Evolutionary conservation across 2,113 vertebrate species (phyloP).

Genomic region (Antennarius striatus): DNA sequence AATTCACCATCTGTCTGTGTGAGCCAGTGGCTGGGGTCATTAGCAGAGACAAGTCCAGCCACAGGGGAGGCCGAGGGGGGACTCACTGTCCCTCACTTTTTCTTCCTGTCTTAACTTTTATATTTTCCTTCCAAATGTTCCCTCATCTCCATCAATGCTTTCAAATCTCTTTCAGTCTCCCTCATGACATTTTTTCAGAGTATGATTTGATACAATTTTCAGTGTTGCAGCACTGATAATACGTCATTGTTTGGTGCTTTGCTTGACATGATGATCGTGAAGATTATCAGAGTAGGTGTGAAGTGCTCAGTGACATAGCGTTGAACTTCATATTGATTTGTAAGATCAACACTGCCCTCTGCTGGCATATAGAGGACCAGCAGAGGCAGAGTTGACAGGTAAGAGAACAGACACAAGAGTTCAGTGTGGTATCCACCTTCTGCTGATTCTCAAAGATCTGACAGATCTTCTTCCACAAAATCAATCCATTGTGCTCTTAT

Average conservation of each 20-base stretch:
- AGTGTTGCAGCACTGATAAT: not conserved
- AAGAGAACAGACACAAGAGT: too few species aligned
- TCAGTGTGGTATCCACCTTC: too few species aligned
- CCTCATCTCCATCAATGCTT: constrained; percentile 2
- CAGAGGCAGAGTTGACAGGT: not conserved
- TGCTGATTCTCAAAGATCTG: too few species aligned
- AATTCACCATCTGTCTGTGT: constrained; percentile 77
- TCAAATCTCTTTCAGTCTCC: constrained; percentile 5
- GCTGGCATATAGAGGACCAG: constrained; percentile 24
- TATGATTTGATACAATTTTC: not conserved
- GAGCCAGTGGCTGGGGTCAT: constrained; percentile 76
- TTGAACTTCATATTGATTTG: not conserved
- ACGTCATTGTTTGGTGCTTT: not conserved
- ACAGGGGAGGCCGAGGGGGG: constrained; percentile 70
- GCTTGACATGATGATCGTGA: not conserved
- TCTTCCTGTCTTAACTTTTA: constrained; percentile 30
- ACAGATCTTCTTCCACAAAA: too few species aligned
- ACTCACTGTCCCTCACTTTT: constrained; percentile 59
- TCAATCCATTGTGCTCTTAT: too few species aligned
- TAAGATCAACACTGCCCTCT: constrained; percentile 57
- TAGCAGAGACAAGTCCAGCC: constrained; percentile 76
- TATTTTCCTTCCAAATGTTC: constrained; percentile 12
- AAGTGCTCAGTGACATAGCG: not conserved
- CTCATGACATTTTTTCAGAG: not conserved
- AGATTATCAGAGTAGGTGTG: not conserved